A percentile compares a stretch with the other conserved stretches of the same genome.
These are phyloP conservation scores for Chirona hameri DNA, from an alignment of 2,888 invertebrate genomes.

Conservation along the genomic window DNA sequence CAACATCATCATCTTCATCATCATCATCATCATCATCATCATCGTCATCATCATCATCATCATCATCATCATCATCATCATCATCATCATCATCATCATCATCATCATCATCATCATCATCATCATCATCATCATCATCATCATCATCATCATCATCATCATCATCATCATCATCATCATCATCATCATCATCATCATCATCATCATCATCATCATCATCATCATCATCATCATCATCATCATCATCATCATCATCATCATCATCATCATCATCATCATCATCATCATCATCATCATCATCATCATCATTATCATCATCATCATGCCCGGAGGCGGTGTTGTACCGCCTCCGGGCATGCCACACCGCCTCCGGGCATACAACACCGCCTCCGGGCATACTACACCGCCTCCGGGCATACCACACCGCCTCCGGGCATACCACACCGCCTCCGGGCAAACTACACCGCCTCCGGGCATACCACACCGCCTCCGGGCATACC, in stretches of 20 bases:
- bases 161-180: constrained; percentile 24
- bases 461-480: too few species aligned
- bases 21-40: constrained; percentile 8
- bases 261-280: constrained; percentile 11
- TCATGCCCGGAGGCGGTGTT: too few species aligned
- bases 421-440: too few species aligned
- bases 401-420: too few species aligned
- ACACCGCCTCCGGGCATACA: too few species aligned
- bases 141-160: background rate
- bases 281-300: constrained; percentile 22
- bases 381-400: too few species aligned
- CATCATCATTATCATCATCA: background rate
- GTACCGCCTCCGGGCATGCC: too few species aligned
- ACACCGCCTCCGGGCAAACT: too few species aligned
- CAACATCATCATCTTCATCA: background rate
- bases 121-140: background rate
- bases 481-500: too few species aligned
- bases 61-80: background rate
- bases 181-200: background rate
- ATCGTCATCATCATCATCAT: constrained; percentile 1
- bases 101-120: constrained; percentile 6
- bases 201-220: background rate
- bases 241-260: constrained; percentile 22
- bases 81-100: constrained; percentile 13
- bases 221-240: background rate